phyloP scores from a whole-genome alignment of 64 coral and sea anemone genomes.

The Dendrophyllia cribrosa region DNA sequence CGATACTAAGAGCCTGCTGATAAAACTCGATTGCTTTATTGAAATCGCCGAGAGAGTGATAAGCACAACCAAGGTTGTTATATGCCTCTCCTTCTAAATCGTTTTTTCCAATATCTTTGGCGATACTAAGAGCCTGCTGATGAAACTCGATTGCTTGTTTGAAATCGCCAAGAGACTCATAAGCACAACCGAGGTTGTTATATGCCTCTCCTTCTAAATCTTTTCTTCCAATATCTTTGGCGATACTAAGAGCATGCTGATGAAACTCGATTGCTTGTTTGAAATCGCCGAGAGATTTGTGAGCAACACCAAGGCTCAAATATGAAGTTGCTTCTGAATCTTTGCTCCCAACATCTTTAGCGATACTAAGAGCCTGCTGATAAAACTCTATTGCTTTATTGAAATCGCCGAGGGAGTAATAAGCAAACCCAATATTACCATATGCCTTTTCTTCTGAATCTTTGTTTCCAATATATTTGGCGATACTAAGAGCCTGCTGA shows the following conservation, averaged over 20 bases:
- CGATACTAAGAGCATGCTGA: neutral
- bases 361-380: constrained; percentile 10
- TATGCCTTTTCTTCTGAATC: no score
- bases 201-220: neutral
- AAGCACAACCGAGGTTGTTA: constrained; percentile 2
- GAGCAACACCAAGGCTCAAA: neutral
- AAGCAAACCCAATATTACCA: neutral
- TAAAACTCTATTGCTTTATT: neutral
- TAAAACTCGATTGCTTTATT: neutral
- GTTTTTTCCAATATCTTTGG: no score
- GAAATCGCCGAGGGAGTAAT: no score
- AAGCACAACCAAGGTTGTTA: neutral
- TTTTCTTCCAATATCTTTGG: neutral
- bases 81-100: no score
- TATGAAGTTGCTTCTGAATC: neutral
- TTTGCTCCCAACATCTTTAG: neutral
- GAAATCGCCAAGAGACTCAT: neutral
- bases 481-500: no score
- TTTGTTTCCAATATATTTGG: no score
- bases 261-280: constrained; percentile 9
- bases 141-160: no score
- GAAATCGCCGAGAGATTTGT: neutral
- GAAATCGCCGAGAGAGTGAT: constrained; percentile 1
- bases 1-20: neutral
- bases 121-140: no score